These are phyloP conservation scores for Andrena flavipes DNA, from an alignment of 2,888 invertebrate species.

Conservation along the genomic window DNA sequence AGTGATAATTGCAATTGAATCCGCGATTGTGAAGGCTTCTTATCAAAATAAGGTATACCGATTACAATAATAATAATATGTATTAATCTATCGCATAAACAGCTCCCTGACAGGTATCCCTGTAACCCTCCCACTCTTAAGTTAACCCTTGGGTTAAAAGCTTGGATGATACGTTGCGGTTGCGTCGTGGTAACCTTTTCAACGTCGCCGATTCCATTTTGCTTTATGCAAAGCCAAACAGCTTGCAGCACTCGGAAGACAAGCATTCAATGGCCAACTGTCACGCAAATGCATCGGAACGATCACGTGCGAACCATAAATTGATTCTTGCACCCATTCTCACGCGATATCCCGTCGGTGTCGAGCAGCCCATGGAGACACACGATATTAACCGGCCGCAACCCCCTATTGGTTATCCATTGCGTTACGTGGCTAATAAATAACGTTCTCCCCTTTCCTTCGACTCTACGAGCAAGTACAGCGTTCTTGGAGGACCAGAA, in stretches of 20 bases:
- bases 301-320: slow-evolving; percentile 53
- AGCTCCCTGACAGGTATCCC: too few relatives aligned
- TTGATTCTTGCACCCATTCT: slow-evolving; percentile 59
- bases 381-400: slow-evolving; percentile 25
- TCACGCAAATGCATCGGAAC: slow-evolving; percentile 56
- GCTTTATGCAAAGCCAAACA: neutral
- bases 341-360: slow-evolving; percentile 50
- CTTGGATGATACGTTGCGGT: too few relatives aligned
- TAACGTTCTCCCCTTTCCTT: neutral
- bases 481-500: neutral
- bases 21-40: neutral
- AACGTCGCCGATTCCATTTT: neutral
- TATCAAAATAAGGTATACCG: too few relatives aligned
- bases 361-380: slow-evolving; percentile 21
- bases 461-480: neutral
- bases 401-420: slow-evolving; percentile 30
- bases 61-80: too few relatives aligned
- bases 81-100: too few relatives aligned
- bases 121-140: too few relatives aligned
- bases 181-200: neutral
- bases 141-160: too few relatives aligned
- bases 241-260: neutral
- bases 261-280: slow-evolving; percentile 29
- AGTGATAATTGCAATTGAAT: neutral
- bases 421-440: slow-evolving; percentile 39